Conservation (phyloP, 2,797 vertebrate genomes). For the Florisuga fusca region DNA sequence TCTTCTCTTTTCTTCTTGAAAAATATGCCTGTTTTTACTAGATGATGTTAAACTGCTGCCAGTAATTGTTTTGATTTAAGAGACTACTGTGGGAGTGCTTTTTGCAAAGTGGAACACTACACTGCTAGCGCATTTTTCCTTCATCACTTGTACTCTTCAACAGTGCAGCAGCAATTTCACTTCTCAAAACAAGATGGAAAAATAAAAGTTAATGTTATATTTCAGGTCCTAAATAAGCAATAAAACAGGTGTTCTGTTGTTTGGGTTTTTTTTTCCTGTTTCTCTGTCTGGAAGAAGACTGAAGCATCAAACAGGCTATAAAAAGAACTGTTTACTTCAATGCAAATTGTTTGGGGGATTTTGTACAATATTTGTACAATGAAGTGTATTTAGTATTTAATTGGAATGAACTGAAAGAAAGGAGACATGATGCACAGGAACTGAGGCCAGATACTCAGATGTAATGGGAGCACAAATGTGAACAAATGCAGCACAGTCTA, state of each 20-base stretch:
- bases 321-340: conserved; percentile 10
- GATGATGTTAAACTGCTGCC: neutral
- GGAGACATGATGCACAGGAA: neutral
- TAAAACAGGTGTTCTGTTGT: neutral
- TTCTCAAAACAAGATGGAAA: neutral
- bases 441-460: conserved; percentile 21
- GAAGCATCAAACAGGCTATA: neutral
- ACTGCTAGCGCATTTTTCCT: neutral
- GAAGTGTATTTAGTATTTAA: conserved; percentile 23
- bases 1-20: neutral
- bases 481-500: conserved; percentile 75
- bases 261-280: neutral
- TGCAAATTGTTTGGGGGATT: neutral
- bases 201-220: neutral
- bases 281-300: neutral
- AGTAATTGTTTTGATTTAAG: neutral
- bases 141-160: neutral
- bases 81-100: neutral
- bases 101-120: neutral
- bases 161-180: neutral
- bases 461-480: conserved; percentile 24
- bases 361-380: conserved; percentile 26
- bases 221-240: neutral
- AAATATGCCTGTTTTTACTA: conserved; percentile 21
- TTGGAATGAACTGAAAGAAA: neutral